These are phyloP conservation scores for Dromas ardeola DNA, from an alignment of 2,113 vertebrate species.

Conservation along the genomic window DNA sequence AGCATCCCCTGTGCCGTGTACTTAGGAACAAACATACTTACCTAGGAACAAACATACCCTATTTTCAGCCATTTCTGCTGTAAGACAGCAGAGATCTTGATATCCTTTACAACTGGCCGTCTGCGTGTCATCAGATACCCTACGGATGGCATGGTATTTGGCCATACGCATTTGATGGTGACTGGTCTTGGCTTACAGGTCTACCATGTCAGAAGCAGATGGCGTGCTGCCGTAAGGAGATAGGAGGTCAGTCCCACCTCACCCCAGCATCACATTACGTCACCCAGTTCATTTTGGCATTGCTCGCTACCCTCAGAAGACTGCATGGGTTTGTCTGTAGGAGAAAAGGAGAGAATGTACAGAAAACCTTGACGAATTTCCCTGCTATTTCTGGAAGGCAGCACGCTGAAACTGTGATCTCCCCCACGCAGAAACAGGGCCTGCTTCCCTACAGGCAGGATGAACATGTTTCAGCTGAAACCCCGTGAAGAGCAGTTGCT, in stretches of 20 bases:
- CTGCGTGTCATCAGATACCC: not conserved
- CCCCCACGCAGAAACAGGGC: not conserved
- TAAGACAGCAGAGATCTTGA: not conserved
- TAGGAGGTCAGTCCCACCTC: not conserved
- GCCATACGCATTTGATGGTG: not conserved
- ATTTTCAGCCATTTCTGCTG: not conserved
- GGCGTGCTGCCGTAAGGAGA: rapidly evolving
- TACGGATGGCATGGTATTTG: not conserved
- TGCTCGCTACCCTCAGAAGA: not conserved
- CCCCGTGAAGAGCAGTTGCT: not conserved
- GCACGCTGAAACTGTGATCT: constrained; percentile 44
- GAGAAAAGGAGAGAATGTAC: constrained; percentile 21
- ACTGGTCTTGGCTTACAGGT: not conserved
- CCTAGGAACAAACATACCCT: not conserved
- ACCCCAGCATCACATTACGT: not conserved
- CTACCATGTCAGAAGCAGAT: not conserved
- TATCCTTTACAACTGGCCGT: not conserved
- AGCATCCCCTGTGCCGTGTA: rapidly evolving
- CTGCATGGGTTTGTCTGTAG: constrained; percentile 7
- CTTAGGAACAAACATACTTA: not conserved
- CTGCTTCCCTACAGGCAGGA: constrained; percentile 23
- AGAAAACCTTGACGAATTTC: constrained; percentile 50
- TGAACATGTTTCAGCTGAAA: constrained; percentile 29
- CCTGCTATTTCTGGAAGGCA: constrained; percentile 62
- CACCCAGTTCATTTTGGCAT: not conserved